Percentiles rank a stretch among this genome's conserved stretches.
These are phyloP conservation scores for Eueides isabella DNA, from an alignment of 1,140 invertebrate species.

Conservation along the genomic window DNA sequence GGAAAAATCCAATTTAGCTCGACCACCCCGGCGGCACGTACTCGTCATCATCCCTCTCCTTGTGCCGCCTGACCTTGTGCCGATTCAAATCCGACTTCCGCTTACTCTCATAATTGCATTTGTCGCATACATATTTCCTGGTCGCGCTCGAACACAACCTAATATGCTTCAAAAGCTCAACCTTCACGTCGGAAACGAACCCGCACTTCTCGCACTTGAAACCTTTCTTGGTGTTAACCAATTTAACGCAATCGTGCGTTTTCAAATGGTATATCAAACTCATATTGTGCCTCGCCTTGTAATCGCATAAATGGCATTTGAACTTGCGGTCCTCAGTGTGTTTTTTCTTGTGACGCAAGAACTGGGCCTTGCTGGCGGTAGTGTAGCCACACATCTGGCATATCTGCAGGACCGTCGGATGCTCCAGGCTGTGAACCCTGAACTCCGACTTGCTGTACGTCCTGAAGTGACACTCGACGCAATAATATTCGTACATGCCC, in stretches of 20 bases:
- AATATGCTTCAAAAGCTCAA: conserved; percentile 44
- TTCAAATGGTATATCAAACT: conserved; percentile 64
- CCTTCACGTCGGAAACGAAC: conserved; percentile 40
- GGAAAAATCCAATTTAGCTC: neutral
- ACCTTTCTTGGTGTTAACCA: conserved; percentile 26
- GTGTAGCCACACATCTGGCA: conserved; percentile 60
- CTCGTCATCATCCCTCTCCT: conserved; percentile 38
- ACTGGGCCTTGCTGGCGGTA: conserved; percentile 54
- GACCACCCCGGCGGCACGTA: conserved; percentile 29
- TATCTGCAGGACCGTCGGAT: conserved; percentile 49
- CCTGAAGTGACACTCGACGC: conserved; percentile 52
- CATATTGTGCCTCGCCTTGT: conserved; percentile 62
- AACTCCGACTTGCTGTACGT: conserved; percentile 45
- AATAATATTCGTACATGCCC: conserved; percentile 57
- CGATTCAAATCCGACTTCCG: conserved; percentile 49
- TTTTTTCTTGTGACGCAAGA: conserved; percentile 51
- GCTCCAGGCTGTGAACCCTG: conserved; percentile 39
- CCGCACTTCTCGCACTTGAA: conserved; percentile 56
- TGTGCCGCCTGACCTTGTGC: conserved; percentile 46
- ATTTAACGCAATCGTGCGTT: conserved; percentile 40
- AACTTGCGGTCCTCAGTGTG: conserved; percentile 51
- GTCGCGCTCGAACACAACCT: conserved; percentile 26
- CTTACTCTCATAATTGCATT: conserved; percentile 48
- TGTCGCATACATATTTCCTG: conserved; percentile 38
- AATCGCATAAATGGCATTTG: conserved; percentile 62